Base-by-base conservation (phyloP, 2,797 vertebrate species). In the Numenius phaeopus region DNA sequence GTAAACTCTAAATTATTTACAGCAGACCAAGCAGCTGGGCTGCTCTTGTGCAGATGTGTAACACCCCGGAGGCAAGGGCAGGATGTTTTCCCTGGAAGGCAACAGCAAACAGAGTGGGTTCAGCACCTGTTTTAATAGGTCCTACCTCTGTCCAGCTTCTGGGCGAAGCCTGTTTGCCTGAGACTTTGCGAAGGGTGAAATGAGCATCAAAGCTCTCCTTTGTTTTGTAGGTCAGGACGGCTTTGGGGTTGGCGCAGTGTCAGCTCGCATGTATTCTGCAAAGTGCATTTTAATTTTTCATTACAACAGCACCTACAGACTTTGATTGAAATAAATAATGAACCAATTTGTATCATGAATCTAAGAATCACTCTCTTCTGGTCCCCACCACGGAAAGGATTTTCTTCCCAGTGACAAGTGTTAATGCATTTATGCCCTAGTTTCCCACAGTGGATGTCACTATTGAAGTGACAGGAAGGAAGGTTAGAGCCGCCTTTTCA, bases 401-500 rank as follows among this genome's bases (percentile, higher is more conserved):
- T 94, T 96, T 96, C 94, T 91, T 90, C 54, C 83, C 55, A 44
- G 85, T 79, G 93, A 96, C 83, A 85, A 94, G 77, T 73, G 87
- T 81, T 95, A 94, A 96, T 92, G 81, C 79, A 95, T 96, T 97
- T 97, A 84, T 93, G 92, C 89, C 94, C 95, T 84, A 84, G 62
- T 91, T 97, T 96, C 82, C 88, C 85, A 90, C 85, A 91, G 81
- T 90, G 87, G 87, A 89, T 91, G 88, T 83, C 79, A 94, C 90
- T 89, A 96, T 83, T 94, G 87, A 93, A 96, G 89, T 90, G 94
- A 97, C 97, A 97, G 91, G 96, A 96, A 97, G 97, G 97, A 98
- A 98, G 98, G 97, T 92, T 91, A 95, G 95, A 85, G 94, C 91
- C 62, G 95, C 92, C 98, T 98, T 98, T 97, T 98, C 97, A 97